Evolutionary conservation across 1,140 invertebrate species (phyloP).

Genomic region (Antheraea mylitta): DNA sequence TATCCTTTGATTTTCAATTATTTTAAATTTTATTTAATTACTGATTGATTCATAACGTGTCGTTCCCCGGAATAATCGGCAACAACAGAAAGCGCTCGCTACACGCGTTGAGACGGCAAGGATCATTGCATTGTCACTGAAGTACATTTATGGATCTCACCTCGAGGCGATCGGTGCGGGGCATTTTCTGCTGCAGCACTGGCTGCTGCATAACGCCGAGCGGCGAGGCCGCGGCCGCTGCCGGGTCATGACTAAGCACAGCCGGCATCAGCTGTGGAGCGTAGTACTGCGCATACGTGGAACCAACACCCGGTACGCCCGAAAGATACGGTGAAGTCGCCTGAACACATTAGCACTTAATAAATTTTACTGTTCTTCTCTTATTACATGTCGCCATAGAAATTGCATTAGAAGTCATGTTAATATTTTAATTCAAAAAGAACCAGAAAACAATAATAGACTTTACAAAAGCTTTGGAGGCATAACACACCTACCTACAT

Average conservation of each 20-base stretch:
- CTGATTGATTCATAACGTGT: constrained; percentile 18
- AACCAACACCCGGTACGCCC: constrained; percentile 89
- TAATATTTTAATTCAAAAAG: neutral
- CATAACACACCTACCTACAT: constrained; percentile 22
- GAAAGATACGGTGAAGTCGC: constrained; percentile 94
- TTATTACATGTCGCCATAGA: neutral
- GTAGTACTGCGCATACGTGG: constrained; percentile 92
- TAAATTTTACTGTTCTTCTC: constrained; percentile 10
- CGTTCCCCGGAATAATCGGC: constrained; percentile 52
- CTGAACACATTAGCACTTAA: constrained; percentile 76
- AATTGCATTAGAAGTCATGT: neutral
- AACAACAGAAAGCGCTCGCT: constrained; percentile 56
- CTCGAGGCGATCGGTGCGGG: constrained; percentile 96
- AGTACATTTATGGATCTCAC: constrained; percentile 79
- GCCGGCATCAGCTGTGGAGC: constrained; percentile 92
- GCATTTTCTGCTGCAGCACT: constrained; percentile 93
- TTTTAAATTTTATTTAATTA: neutral
- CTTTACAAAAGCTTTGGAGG: constrained; percentile 6
- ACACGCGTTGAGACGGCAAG: constrained; percentile 34
- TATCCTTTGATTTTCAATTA: neutral
- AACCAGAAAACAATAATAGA: neutral
- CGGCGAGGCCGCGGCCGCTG: constrained; percentile 84
- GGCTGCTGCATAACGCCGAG: constrained; percentile 89
- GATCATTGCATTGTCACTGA: constrained; percentile 16
- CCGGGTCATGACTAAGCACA: constrained; percentile 90